Evolutionary conservation across 2,888 invertebrate species (phyloP).

Genomic region (Spisula subtruncata): DNA sequence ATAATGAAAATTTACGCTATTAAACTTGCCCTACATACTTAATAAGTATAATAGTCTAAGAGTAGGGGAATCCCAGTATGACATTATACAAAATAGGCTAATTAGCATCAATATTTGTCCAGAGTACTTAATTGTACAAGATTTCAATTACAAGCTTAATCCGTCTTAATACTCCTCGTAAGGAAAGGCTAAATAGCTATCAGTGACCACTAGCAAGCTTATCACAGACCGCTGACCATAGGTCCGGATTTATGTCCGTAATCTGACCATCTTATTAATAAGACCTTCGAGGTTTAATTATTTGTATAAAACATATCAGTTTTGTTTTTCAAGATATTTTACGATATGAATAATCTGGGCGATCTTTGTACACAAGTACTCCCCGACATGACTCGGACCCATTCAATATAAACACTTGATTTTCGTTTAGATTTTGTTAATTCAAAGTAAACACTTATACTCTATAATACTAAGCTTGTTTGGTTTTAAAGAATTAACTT

Average conservation of each 20-base stretch:
- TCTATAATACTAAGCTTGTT: background rate
- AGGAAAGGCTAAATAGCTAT: background rate
- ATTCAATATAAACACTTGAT: constrained; percentile 8
- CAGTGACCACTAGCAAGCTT: too few species aligned
- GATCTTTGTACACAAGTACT: background rate
- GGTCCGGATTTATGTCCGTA: background rate
- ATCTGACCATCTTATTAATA: constrained; percentile 15
- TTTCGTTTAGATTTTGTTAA: constrained; percentile 8
- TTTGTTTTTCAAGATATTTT: background rate
- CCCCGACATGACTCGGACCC: too few species aligned
- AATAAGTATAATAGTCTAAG: background rate
- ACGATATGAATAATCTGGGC: background rate
- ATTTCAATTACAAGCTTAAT: constrained; percentile 12
- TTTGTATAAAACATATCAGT: background rate
- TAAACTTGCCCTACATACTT: constrained; percentile 18
- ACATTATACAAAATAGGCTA: background rate
- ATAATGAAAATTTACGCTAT: too few species aligned
- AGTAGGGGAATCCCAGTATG: background rate
- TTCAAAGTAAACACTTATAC: background rate
- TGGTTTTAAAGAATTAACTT: background rate
- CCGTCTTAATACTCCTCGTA: background rate
- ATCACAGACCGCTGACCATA: too few species aligned
- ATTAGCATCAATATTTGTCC: background rate
- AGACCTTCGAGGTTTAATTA: background rate
- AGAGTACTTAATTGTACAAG: background rate